A percentile compares a stretch with the other conserved stretches of the same genome.
Conservation (phyloP, 2,113 vertebrate species). For the Myrmecobius fasciatus region DNA sequence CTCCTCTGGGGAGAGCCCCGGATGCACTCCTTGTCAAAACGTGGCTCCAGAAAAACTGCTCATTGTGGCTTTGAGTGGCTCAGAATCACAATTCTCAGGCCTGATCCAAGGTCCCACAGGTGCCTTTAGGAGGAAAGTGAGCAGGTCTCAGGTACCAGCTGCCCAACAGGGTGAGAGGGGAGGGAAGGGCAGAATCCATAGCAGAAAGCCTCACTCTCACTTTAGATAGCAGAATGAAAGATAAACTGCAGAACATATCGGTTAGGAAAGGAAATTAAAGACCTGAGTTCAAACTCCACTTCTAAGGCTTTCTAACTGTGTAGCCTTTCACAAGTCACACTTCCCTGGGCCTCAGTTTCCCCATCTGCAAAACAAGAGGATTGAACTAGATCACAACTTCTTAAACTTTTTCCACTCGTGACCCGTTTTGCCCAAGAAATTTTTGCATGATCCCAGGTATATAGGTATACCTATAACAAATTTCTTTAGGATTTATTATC, state of each 20-base stretch:
- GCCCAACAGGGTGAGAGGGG: background rate
- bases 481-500: too few species aligned
- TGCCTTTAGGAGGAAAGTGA: background rate
- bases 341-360: too few species aligned
- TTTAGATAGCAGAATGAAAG: background rate
- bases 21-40: constrained; percentile 25
- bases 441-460: too few species aligned
- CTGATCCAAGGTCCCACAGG: background rate
- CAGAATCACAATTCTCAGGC: background rate
- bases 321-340: background rate
- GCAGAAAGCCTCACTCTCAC: background rate
- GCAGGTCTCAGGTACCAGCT: background rate
- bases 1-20: constrained; percentile 32
- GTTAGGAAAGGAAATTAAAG: background rate
- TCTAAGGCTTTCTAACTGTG: background rate
- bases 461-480: too few species aligned
- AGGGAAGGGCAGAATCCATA: background rate
- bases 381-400: too few species aligned
- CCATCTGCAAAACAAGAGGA: too few species aligned
- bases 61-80: background rate
- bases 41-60: background rate
- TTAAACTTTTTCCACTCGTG: too few species aligned
- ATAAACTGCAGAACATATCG: background rate
- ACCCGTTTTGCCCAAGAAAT: too few species aligned
- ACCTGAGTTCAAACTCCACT: background rate